Conservation (phyloP, 2,888 invertebrate species). For the Rotaria socialis region DNA sequence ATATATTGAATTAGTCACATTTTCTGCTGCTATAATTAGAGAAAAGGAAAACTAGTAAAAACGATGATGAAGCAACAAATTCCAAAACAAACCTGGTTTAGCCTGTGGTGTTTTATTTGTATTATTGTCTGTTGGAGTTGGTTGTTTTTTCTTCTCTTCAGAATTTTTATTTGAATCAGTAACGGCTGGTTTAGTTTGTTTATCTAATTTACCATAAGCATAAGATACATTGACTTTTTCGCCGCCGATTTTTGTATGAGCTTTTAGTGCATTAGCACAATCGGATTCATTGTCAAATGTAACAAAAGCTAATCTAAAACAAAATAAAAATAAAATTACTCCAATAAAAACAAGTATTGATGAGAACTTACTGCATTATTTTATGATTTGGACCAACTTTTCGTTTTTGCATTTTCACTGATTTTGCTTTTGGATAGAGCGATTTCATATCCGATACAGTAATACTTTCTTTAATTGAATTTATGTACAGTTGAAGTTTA, state of each 20-base stretch:
- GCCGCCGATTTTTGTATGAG: background rate
- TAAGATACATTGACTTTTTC: background rate
- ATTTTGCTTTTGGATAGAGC: background rate
- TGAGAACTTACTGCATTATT: background rate
- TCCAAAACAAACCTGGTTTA: background rate
- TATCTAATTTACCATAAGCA: background rate
- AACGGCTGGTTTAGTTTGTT: background rate
- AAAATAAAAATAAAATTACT: background rate
- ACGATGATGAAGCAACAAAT: background rate
- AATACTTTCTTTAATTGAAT: conserved; percentile 6
- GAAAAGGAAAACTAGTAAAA: background rate
- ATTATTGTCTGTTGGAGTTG: background rate
- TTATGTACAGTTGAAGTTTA: background rate
- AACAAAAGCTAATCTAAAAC: background rate
- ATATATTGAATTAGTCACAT: background rate
- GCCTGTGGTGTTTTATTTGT: background rate
- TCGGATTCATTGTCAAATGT: background rate
- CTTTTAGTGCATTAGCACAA: background rate
- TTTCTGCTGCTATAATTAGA: background rate
- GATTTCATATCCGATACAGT: background rate
- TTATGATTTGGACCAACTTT: conserved; percentile 21
- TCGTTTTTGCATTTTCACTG: background rate
- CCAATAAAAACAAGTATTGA: background rate
- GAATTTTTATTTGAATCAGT: background rate
- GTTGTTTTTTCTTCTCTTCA: background rate